Evolutionary conservation across 2,888 invertebrate species (phyloP).

Genomic region (Cotesia congregata): DNA sequence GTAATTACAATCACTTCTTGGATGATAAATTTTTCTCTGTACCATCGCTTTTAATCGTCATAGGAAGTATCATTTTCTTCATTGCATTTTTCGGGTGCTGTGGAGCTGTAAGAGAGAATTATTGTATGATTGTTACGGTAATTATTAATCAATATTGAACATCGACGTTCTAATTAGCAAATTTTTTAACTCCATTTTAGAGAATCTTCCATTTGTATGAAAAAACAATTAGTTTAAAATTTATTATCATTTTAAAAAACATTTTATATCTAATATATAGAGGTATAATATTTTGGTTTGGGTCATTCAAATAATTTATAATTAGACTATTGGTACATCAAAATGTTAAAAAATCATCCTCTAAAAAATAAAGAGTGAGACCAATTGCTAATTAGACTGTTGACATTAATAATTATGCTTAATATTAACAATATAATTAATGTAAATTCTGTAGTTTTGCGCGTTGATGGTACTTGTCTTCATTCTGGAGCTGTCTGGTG

Average conservation of each 20-base stretch:
- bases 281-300: no score
- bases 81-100: slow-evolving; percentile 91
- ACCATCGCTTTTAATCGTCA: slow-evolving; percentile 76
- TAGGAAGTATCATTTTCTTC: slow-evolving; percentile 79
- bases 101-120: slow-evolving; percentile 88
- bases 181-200: no score
- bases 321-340: no score
- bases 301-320: no score
- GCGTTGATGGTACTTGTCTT: slow-evolving; percentile 79
- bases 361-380: no score
- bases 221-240: no score
- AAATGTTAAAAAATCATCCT: no score
- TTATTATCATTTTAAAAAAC: no score
- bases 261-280: no score
- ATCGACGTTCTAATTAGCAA: no score
- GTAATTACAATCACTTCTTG: slow-evolving; percentile 78
- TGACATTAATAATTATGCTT: neutral
- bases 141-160: slow-evolving; percentile 62
- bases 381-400: no score
- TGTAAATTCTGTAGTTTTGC: slow-evolving; percentile 74
- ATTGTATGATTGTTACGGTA: slow-evolving; percentile 85
- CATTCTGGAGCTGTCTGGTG: slow-evolving; percentile 82
- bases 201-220: no score
- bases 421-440: neutral
- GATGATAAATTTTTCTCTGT: slow-evolving; percentile 80